phyloP scores from a whole-genome alignment of 2,113 vertebrate genomes.

The Oryzias javanicus region DNA sequence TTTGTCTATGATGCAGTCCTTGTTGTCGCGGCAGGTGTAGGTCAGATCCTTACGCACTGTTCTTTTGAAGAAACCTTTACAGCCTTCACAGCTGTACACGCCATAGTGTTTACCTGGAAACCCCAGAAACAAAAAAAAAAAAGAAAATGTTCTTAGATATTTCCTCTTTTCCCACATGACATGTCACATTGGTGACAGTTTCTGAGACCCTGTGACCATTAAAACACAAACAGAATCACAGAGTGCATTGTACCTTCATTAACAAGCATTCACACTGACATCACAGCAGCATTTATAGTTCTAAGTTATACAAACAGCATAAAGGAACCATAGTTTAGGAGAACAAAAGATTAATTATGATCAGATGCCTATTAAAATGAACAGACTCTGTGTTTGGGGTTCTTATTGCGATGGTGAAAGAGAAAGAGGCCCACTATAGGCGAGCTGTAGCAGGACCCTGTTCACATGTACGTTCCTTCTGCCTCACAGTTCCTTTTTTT shows the following conservation, averaged over 20 bases:
- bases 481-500: conserved; percentile 24
- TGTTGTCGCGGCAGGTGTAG: conserved; percentile 96
- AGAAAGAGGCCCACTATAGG: conserved; percentile 5
- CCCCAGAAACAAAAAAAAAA: not conserved
- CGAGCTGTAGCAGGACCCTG: not conserved
- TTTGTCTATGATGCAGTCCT: conserved; percentile 97
- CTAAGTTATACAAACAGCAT: not conserved
- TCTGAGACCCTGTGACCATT: not conserved
- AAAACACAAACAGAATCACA: not conserved
- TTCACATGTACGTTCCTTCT: conserved; percentile 6
- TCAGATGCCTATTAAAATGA: conserved; percentile 11
- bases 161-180: not conserved
- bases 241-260: not conserved
- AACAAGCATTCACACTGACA: conserved; percentile 1
- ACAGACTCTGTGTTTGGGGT: conserved; percentile 3
- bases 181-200: not conserved
- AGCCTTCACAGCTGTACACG: conserved; percentile 98
- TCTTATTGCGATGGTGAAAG: not conserved
- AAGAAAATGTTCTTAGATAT: not conserved
- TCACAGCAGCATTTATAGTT: conserved; percentile 5
- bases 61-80: conserved; percentile 98
- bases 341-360: conserved; percentile 12
- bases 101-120: conserved; percentile 94
- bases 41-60: conserved; percentile 96
- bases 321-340: not conserved